Percentiles rank a stretch among this genome's conserved stretches.
Evolutionary conservation across 1,140 invertebrate genomes (phyloP).

Genomic region (Caerostris extrusa): DNA sequence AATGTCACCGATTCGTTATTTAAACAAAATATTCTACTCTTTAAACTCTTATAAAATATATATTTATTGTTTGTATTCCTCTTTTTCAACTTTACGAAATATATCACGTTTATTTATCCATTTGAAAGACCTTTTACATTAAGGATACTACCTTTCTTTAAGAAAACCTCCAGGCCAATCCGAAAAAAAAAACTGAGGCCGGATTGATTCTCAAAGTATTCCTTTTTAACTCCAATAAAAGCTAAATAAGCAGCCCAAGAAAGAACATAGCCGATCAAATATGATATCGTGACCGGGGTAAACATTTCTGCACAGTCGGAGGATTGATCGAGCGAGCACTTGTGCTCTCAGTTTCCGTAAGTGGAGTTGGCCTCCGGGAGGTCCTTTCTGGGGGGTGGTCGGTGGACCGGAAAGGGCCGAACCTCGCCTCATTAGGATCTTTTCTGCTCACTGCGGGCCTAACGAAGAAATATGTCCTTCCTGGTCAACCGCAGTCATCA

Average conservation of each 20-base stretch:
- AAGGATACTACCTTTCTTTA: background rate
- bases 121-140: background rate
- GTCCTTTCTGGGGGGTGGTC: conserved; percentile 16
- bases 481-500: conserved; percentile 56
- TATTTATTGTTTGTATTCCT: no score
- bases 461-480: conserved; percentile 73
- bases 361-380: conserved; percentile 42
- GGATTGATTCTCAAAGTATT: background rate
- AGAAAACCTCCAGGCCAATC: background rate
- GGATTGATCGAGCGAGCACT: conserved; percentile 52
- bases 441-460: conserved; percentile 15
- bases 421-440: conserved; percentile 64
- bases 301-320: conserved; percentile 37
- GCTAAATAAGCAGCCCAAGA: background rate
- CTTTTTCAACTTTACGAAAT: no score
- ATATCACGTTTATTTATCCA: no score
- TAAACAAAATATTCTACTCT: no score
- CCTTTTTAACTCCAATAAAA: conserved; percentile 11
- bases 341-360: conserved; percentile 19
- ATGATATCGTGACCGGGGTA: conserved; percentile 41
- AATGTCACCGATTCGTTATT: no score
- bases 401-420: conserved; percentile 53
- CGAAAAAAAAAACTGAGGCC: background rate
- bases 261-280: background rate
- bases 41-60: no score